A percentile compares a stretch with the other conserved stretches of the same genome.
Evolutionary conservation across 2,797 vertebrate genomes (phyloP).

Genomic region (Rhinoraja longicauda): DNA sequence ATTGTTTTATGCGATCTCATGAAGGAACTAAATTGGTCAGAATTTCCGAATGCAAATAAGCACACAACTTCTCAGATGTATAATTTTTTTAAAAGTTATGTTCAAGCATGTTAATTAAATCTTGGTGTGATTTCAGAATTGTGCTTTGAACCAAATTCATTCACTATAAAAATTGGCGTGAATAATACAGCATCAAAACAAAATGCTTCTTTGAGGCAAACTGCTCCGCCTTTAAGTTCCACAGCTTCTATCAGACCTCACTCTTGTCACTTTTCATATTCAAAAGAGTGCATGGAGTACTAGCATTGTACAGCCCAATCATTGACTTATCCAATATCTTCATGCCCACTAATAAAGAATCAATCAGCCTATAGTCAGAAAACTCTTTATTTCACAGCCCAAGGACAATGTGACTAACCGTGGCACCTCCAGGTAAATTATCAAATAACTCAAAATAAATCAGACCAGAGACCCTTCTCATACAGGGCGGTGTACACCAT

Average conservation of each 20-base stretch:
- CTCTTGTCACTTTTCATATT: not conserved
- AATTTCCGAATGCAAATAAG: not conserved
- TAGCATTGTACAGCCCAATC: not conserved
- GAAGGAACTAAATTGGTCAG: not conserved
- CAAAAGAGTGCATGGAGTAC: not conserved
- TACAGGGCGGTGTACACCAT: not conserved
- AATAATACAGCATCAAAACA: not conserved
- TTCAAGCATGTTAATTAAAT: not conserved
- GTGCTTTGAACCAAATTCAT: not conserved
- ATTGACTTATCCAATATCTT: not conserved
- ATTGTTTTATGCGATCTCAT: not conserved
- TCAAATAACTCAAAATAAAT: not conserved
- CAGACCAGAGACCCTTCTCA: not conserved
- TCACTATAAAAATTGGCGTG: not conserved
- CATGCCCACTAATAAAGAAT: not conserved
- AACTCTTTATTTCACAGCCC: not conserved
- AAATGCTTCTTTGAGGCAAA: not conserved
- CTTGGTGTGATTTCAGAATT: not conserved
- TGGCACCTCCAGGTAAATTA: not conserved
- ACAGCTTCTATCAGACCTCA: not conserved
- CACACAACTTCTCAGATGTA: not conserved
- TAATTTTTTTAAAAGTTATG: not conserved
- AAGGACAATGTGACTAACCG: too few relatives aligned
- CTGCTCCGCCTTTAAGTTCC: not conserved
- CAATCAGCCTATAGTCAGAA: not conserved